Percentiles rank a stretch among this genome's conserved stretches.
Conservation (phyloP, 2,888 invertebrate species). For the Zaprionus bogoriensis region DNA sequence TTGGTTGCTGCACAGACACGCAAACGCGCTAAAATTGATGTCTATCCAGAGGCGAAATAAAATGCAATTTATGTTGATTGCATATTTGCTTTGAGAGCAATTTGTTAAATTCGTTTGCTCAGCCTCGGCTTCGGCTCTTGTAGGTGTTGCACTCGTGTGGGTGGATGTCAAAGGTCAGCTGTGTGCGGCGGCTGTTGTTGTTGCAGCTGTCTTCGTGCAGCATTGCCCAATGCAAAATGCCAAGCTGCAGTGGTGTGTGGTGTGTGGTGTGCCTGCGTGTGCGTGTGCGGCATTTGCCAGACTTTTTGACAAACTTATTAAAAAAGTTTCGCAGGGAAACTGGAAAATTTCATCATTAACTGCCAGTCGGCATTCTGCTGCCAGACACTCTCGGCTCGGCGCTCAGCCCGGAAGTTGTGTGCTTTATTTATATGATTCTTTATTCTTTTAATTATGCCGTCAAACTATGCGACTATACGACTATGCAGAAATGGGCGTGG, state of each 20-base stretch:
- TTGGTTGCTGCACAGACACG: too few relatives aligned
- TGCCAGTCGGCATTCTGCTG: slow-evolving; percentile 36
- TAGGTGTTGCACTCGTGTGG: slow-evolving; percentile 56
- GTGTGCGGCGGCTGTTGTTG: slow-evolving; percentile 14
- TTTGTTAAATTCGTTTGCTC: slow-evolving; percentile 60
- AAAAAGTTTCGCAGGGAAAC: slow-evolving; percentile 69
- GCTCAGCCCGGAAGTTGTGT: slow-evolving; percentile 26
- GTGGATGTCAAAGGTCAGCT: slow-evolving; percentile 71
- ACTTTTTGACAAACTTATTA: slow-evolving; percentile 73
- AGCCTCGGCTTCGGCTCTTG: slow-evolving; percentile 19
- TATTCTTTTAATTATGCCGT: slow-evolving; percentile 58
- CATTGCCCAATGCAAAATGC: slow-evolving; percentile 53
- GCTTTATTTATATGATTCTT: slow-evolving; percentile 18
- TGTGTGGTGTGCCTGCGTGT: slow-evolving; percentile 18
- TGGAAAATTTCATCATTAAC: slow-evolving; percentile 68
- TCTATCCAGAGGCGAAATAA: slow-evolving; percentile 50
- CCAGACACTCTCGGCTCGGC: slow-evolving; percentile 42
- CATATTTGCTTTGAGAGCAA: slow-evolving; percentile 74
- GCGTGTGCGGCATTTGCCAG: slow-evolving; percentile 34
- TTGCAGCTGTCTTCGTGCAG: slow-evolving; percentile 35
- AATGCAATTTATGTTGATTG: slow-evolving; percentile 75
- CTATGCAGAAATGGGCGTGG: slow-evolving; percentile 23
- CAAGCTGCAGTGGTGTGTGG: slow-evolving; percentile 26
- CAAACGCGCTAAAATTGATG: slow-evolving; percentile 34
- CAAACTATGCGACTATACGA: slow-evolving; percentile 10